Percentiles rank a stretch among this genome's conserved stretches.
Conservation (phyloP, 2,888 invertebrate species). For the Anthophora plumipes region DNA sequence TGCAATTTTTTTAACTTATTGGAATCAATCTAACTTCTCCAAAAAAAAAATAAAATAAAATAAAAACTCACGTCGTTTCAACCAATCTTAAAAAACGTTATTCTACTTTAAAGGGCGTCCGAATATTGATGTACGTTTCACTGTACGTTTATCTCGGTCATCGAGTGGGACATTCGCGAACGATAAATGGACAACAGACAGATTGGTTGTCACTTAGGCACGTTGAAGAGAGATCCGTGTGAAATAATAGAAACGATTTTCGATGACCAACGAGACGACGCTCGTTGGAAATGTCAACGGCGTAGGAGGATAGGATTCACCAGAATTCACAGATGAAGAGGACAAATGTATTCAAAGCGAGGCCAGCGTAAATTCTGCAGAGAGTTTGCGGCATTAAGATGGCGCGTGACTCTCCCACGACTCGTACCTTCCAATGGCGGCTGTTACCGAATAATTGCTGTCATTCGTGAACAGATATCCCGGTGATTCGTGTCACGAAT, state of each 20-base stretch:
- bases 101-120: too few species aligned
- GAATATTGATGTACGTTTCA: too few species aligned
- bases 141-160: too few species aligned
- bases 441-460: conserved; percentile 41
- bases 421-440: background rate
- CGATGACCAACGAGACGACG: background rate
- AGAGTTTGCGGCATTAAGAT: conserved; percentile 36
- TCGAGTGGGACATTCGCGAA: too few species aligned
- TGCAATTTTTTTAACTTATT: too few species aligned
- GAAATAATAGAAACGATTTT: background rate
- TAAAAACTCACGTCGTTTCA: too few species aligned
- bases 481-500: background rate
- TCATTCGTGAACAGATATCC: conserved; percentile 25
- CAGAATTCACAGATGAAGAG: background rate
- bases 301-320: background rate
- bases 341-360: conserved; percentile 35
- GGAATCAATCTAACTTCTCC: too few species aligned
- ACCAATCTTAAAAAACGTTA: too few species aligned
- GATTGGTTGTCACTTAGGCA: background rate
- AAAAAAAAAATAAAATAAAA: too few species aligned
- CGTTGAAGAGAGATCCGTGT: conserved; percentile 13
- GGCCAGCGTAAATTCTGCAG: conserved; percentile 22
- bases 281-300: conserved; percentile 19
- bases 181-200: background rate
- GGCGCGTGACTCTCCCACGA: too few species aligned